These are phyloP conservation scores for Leptinotarsa haldemani DNA, from an alignment of 2,888 invertebrate genomes.

Conservation along the genomic window DNA sequence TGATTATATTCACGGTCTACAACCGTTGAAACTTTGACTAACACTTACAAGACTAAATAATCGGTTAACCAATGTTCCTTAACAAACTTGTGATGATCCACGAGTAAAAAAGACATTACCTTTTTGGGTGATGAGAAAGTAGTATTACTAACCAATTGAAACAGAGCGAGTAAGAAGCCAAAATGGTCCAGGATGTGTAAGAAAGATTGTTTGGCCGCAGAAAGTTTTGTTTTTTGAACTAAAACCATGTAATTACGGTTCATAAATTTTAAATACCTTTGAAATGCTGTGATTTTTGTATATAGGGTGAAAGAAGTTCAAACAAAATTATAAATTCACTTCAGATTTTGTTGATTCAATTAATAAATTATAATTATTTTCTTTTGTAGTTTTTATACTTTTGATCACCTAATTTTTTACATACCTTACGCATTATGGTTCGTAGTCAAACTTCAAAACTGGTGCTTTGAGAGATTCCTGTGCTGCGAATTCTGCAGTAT, in stretches of 20 bases:
- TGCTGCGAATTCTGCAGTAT: no score
- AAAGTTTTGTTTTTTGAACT: no score
- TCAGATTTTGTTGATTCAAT: not conserved
- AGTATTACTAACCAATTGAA: not conserved
- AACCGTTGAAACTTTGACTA: slow-evolving; percentile 1
- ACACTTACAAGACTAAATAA: not conserved
- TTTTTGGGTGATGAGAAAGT: not conserved
- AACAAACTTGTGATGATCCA: slow-evolving; percentile 11
- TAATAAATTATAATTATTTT: not conserved
- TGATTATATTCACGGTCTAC: slow-evolving; percentile 4
- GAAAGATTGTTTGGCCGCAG: no score
- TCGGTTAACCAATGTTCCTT: slow-evolving; percentile 16
- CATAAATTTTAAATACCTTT: not conserved
- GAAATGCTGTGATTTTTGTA: slow-evolving; percentile 15
- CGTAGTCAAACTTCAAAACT: no score
- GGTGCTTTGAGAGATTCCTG: no score
- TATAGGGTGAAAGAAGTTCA: not conserved
- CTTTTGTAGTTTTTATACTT: no score
- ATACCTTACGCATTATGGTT: no score
- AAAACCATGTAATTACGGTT: no score
- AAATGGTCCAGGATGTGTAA: not conserved
- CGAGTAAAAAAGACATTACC: not conserved
- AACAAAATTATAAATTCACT: slow-evolving; percentile 9
- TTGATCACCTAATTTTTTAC: no score
- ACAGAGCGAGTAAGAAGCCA: not conserved